Evolutionary conservation across 1,140 invertebrate genomes (phyloP).

Genomic region (Calliopsis andreniformis): DNA sequence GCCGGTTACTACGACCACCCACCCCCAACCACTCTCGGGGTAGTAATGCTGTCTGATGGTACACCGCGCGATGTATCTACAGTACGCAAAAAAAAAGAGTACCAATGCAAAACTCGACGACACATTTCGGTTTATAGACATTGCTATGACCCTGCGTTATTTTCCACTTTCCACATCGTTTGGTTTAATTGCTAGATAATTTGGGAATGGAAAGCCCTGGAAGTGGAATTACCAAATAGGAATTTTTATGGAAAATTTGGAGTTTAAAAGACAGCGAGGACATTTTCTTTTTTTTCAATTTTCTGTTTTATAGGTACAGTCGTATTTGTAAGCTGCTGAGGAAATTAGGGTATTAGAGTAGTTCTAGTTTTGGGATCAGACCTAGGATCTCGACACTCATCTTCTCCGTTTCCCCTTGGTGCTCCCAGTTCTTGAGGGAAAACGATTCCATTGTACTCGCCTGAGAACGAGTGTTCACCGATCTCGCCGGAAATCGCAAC

Average conservation of each 20-base stretch:
- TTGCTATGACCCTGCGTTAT: no score
- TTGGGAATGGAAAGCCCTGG: no score
- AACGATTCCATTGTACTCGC: conserved; percentile 63
- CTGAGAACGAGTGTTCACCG: conserved; percentile 68
- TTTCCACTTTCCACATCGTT: not conserved
- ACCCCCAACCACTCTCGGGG: conserved; percentile 87
- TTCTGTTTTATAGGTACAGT: no score
- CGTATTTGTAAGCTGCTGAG: no score
- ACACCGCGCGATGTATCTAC: conserved; percentile 75
- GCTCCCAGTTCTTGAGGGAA: conserved; percentile 33
- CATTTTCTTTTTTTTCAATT: no score
- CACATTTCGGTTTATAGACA: not conserved
- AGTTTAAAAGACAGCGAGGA: no score
- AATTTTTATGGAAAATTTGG: no score
- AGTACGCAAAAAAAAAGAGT: conserved; percentile 77
- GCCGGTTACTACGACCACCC: conserved; percentile 83
- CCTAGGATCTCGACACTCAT: conserved; percentile 64
- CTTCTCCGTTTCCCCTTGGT: conserved; percentile 48
- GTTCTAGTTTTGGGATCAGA: no score
- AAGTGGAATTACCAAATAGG: no score
- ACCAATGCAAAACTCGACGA: not conserved
- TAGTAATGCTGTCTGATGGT: conserved; percentile 84
- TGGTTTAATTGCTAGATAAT: not conserved
- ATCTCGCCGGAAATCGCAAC: conserved; percentile 70
- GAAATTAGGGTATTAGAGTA: no score